Evolutionary conservation across 2,888 invertebrate genomes (phyloP).

Genomic region (Norana najaformis): DNA sequence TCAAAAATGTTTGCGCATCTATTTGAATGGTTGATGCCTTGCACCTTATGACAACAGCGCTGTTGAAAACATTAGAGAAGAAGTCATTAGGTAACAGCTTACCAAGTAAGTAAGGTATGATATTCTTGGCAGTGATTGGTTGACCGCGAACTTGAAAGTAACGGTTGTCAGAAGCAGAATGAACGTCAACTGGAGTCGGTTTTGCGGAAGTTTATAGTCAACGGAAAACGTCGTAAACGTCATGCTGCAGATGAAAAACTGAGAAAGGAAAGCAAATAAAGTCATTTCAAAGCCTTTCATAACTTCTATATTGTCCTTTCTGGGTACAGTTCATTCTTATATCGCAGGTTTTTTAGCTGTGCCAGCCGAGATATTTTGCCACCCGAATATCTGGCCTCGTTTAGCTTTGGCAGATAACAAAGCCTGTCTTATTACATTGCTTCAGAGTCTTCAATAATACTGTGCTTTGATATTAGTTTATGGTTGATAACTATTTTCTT

Average conservation of each 20-base stretch:
- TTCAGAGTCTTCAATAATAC: too few relatives aligned
- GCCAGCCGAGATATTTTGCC: background rate
- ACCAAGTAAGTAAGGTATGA: slow-evolving; percentile 58
- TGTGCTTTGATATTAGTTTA: background rate
- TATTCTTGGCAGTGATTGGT: slow-evolving; percentile 54
- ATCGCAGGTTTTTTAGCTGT: too few relatives aligned
- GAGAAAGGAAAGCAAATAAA: slow-evolving; percentile 36
- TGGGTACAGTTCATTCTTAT: too few relatives aligned
- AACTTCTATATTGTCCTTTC: too few relatives aligned
- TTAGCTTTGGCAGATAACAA: too few relatives aligned
- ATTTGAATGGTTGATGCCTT: too few relatives aligned
- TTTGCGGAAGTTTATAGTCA: slow-evolving; percentile 48
- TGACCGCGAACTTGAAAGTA: slow-evolving; percentile 56
- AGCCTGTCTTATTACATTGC: background rate
- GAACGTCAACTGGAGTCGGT: slow-evolving; percentile 50
- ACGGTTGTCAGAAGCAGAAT: slow-evolving; percentile 56
- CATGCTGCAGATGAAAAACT: slow-evolving; percentile 53
- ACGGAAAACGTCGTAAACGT: slow-evolving; percentile 52
- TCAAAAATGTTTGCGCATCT: too few relatives aligned
- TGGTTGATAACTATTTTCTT: background rate
- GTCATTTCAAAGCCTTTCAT: background rate
- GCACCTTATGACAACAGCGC: too few relatives aligned
- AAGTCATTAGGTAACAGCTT: slow-evolving; percentile 29
- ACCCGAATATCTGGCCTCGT: too few relatives aligned
- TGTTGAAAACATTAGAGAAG: too few relatives aligned